Evolutionary conservation across 2,113 vertebrate genomes (phyloP), one percentile per base, ranked within the genome.

Genomic region (Pluvialis apricaria): DNA sequence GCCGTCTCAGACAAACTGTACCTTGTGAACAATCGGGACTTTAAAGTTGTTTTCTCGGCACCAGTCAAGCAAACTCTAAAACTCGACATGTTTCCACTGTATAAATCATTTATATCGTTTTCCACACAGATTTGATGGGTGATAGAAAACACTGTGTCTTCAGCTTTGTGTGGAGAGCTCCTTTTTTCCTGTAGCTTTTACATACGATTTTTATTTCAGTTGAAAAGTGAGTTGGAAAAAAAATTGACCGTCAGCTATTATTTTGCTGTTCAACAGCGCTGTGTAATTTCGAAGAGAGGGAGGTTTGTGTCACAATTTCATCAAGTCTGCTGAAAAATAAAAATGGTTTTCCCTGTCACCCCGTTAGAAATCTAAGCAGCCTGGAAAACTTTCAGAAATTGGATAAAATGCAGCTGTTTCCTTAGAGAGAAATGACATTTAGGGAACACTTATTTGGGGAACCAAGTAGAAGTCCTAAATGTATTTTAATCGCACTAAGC

Each of bases 401-500:
- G 76, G 55, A 38, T 93, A 76, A 95, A 96, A 88, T 72, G 75
- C 92, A 92, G 83, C 89, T 96, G 78, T 83, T 94, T 72, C 28
- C 49, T 80, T 24, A 32, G 79, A 92, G 83, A 90, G 80, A 96
- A 94, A 47, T 38, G 14, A 22, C 40, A 32, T 69, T 77, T 84
- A 31, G 72, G 64, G 92, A 92, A 31, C 49, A 13, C 4, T 62
- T 79, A 85, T 79, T 80, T 88, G 80, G 55, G 89, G 60, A 71
- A 42, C 31, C 25, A 72, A 73, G 78, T 47, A 76, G 73, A 85
- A 78, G 45, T 72, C 49, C 61, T 82, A 57, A 76, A 66, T 94
- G 55, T 72, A 64, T 96, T 96, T 97, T 94, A 94, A 89, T 93
- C 96, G 97, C 73, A 76, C 34, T 40, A 19, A 64, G 73, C 82